Evolutionary conservation across 2,113 vertebrate species (phyloP).

Genomic region (Xenopus laevis): DNA sequence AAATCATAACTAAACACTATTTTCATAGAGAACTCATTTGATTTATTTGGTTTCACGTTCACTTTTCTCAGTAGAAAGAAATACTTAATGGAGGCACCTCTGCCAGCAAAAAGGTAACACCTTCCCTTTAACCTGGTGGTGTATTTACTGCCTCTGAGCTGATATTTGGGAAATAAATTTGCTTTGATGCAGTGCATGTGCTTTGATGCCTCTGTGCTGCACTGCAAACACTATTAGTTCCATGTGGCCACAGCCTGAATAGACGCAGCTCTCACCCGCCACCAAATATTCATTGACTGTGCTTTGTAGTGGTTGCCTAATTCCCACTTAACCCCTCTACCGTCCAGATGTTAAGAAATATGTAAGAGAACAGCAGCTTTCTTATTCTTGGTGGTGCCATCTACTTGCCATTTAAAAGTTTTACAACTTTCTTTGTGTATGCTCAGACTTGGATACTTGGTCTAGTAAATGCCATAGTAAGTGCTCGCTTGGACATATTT

Average conservation of each 20-base stretch:
- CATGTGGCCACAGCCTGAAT: slow-evolving; percentile 16
- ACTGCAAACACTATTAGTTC: slow-evolving; percentile 8
- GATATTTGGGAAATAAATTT: neutral
- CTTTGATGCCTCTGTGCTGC: slow-evolving; percentile 34
- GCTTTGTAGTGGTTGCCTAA: slow-evolving; percentile 42
- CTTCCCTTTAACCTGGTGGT: neutral
- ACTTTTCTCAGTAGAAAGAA: too few relatives aligned
- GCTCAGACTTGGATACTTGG: neutral
- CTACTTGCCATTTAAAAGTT: slow-evolving; percentile 20
- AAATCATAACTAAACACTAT: too few relatives aligned
- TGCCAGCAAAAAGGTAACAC: neutral
- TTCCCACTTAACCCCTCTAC: slow-evolving; percentile 32
- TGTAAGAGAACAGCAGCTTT: neutral
- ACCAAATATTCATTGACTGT: slow-evolving; percentile 26
- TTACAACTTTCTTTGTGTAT: slow-evolving; percentile 5
- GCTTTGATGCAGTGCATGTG: slow-evolving; percentile 21
- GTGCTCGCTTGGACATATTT: too few relatives aligned
- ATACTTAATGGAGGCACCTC: too few relatives aligned
- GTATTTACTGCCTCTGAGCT: neutral
- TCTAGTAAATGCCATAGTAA: neutral
- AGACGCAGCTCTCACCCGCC: slow-evolving; percentile 16
- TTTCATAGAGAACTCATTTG: too few relatives aligned
- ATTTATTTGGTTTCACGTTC: too few relatives aligned
- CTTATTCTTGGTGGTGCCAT: slow-evolving; percentile 26
- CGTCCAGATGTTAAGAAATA: slow-evolving; percentile 14